Conservation (phyloP, 2,113 vertebrate genomes). For the Anthoscopus minutus region DNA sequence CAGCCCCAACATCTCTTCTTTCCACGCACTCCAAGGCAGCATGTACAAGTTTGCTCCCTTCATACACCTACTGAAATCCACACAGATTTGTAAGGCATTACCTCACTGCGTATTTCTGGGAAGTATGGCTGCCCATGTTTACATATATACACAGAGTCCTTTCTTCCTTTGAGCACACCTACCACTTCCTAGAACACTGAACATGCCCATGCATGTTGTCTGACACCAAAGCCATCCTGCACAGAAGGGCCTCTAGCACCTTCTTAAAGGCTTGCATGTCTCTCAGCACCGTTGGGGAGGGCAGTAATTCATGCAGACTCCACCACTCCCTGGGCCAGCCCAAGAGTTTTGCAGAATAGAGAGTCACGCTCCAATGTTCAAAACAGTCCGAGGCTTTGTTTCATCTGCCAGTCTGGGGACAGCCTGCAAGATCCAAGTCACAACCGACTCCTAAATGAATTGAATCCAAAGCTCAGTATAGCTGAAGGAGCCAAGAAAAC, state of each 20-base stretch:
- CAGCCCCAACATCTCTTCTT: background rate
- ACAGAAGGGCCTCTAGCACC: background rate
- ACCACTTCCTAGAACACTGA: background rate
- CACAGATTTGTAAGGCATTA: background rate
- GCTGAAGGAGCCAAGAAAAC: constrained; percentile 18
- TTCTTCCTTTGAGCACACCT: background rate
- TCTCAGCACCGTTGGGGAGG: background rate
- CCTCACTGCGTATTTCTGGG: background rate
- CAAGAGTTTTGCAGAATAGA: background rate
- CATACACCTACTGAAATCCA: background rate
- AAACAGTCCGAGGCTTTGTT: constrained; percentile 4
- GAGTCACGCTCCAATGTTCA: background rate
- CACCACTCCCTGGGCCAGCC: background rate
- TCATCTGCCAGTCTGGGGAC: background rate
- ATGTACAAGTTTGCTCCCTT: background rate
- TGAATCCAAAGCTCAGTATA: constrained; percentile 6
- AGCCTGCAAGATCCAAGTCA: constrained; percentile 32
- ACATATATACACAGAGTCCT: background rate
- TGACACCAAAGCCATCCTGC: background rate
- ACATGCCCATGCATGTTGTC: rapidly evolving
- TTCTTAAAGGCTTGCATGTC: background rate
- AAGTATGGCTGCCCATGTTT: background rate
- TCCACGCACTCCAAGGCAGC: rapidly evolving
- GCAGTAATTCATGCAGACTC: background rate
- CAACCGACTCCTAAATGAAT: background rate